These are phyloP conservation scores for Poecilia velifera DNA, from an alignment of 2,797 vertebrate species.

Conservation along the genomic window DNA sequence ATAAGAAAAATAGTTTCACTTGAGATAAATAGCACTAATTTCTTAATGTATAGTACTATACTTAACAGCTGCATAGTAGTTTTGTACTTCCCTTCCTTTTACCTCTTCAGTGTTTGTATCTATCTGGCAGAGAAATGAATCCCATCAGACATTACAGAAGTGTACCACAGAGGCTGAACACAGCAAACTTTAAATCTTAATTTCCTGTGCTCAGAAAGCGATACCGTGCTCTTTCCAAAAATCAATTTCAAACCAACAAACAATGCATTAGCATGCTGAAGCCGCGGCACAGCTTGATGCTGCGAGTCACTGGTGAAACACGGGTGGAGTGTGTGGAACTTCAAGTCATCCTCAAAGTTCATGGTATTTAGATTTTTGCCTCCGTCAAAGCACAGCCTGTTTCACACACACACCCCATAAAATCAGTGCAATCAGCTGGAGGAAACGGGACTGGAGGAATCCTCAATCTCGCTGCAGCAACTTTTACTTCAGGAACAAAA, in stretches of 20 bases:
- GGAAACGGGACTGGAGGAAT: slow-evolving; percentile 6
- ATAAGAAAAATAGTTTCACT: not conserved
- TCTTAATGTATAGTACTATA: not conserved
- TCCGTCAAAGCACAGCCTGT: slow-evolving; percentile 18
- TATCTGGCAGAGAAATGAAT: slow-evolving; percentile 8
- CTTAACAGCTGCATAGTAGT: slow-evolving; percentile 10
- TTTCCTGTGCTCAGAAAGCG: slow-evolving; percentile 36
- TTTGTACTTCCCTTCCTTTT: slow-evolving; percentile 2
- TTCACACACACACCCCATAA: slow-evolving; percentile 7
- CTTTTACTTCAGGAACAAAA: slow-evolving; percentile 13
- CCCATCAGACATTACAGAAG: slow-evolving; percentile 14
- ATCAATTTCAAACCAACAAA: slow-evolving; percentile 49
- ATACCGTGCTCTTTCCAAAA: slow-evolving; percentile 30
- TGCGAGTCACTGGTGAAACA: slow-evolving; percentile 25
- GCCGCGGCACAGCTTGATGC: slow-evolving; percentile 9
- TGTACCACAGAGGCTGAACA: slow-evolving; percentile 15
- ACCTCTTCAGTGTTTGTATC: slow-evolving; percentile 1
- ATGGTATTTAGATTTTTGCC: slow-evolving; percentile 16
- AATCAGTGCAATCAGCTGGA: slow-evolving; percentile 30
- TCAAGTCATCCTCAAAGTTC: slow-evolving; percentile 26
- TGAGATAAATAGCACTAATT: not conserved
- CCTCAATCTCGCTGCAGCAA: slow-evolving; percentile 1
- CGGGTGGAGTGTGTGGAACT: slow-evolving; percentile 17
- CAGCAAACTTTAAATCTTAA: slow-evolving; percentile 49
- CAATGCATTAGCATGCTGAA: slow-evolving; percentile 32